These are phyloP conservation scores for Oxyteleia sp. DNA, from an alignment of 2,888 invertebrate species.

Conservation along the genomic window DNA sequence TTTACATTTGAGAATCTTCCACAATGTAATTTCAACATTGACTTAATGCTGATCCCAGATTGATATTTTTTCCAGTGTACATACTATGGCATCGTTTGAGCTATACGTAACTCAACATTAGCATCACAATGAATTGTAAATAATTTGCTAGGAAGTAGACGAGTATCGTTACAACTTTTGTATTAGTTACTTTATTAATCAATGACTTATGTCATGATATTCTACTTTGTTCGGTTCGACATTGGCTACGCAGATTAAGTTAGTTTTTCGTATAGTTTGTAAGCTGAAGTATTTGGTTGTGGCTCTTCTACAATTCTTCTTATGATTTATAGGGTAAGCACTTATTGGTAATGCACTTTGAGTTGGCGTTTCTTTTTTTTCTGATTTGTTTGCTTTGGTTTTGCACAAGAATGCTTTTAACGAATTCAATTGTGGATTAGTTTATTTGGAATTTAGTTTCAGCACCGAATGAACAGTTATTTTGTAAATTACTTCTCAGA, in stretches of 20 bases:
- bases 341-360: slow-evolving; percentile 80
- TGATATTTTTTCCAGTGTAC: no score
- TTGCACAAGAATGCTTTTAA: slow-evolving; percentile 7
- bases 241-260: slow-evolving; percentile 7
- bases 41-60: no score
- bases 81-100: no score
- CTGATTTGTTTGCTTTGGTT: slow-evolving; percentile 6
- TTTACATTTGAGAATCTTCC: no score
- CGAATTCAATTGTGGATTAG: not conserved
- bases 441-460: not conserved
- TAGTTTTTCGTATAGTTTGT: slow-evolving; percentile 14
- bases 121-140: no score
- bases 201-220: slow-evolving; percentile 1
- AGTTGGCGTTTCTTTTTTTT: slow-evolving; percentile 57
- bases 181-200: not conserved
- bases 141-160: no score
- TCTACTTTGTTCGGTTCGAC: not conserved
- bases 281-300: slow-evolving; percentile 82
- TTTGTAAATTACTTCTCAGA: no score
- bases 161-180: no score
- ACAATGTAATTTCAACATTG: no score
- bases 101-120: no score
- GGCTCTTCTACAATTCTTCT: slow-evolving; percentile 83
- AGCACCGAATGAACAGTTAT: no score
- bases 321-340: slow-evolving; percentile 87